phyloP scores from a whole-genome alignment of 1,140 invertebrate species.

The Halesus radiatus region DNA sequence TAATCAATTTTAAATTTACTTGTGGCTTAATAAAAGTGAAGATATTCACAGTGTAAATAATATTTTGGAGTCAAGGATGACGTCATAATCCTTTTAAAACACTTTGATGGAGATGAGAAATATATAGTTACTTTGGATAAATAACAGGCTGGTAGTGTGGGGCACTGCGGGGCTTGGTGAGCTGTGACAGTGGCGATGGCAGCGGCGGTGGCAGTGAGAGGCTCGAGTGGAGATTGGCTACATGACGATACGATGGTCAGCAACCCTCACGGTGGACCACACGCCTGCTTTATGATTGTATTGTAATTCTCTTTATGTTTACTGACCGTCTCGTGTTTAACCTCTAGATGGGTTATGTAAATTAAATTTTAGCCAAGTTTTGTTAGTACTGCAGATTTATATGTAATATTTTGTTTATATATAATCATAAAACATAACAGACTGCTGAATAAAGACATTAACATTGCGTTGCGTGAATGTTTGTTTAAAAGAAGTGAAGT shows the following conservation, averaged over 20 bases:
- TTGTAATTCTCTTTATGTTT: conserved; percentile 20
- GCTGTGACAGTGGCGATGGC: no score
- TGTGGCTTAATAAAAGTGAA: conserved; percentile 43
- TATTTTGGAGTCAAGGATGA: conserved; percentile 9
- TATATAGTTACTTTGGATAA: not conserved
- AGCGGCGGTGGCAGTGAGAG: no score
- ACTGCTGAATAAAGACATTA: conserved; percentile 48
- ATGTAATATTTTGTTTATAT: conserved; percentile 54
- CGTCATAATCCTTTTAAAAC: conserved; percentile 17
- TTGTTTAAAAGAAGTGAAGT: conserved; percentile 38
- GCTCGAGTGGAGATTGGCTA: no score
- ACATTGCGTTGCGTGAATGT: conserved; percentile 39
- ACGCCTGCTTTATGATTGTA: not conserved
- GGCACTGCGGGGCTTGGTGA: not conserved
- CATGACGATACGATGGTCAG: no score
- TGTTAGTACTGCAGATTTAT: conserved; percentile 50
- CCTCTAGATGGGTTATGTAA: conserved; percentile 50
- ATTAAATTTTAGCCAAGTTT: conserved; percentile 52
- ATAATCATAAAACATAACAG: conserved; percentile 43
- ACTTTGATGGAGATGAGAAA: not conserved
- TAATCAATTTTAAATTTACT: conserved; percentile 46
- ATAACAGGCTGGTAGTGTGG: not conserved
- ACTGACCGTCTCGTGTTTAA: conserved; percentile 35
- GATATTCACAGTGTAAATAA: conserved; percentile 32
- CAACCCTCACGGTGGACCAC: not conserved